Evolutionary conservation across 1,140 invertebrate species (phyloP).

Genomic region (Phymastichus coffea): DNA sequence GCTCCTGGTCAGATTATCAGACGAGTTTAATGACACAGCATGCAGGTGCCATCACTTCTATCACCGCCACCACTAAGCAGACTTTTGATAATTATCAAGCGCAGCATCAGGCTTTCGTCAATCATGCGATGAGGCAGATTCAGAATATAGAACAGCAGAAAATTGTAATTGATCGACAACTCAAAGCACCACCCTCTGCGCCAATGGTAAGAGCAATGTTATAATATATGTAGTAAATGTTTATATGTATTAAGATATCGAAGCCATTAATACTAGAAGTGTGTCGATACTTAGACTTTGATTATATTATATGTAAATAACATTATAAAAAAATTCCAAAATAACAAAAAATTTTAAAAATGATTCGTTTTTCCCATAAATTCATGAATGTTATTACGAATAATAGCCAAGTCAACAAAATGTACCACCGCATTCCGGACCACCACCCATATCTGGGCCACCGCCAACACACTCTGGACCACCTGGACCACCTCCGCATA

Average conservation of each 20-base stretch:
- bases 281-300: too few species aligned
- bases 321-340: background rate
- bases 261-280: too few species aligned
- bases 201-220: constrained; percentile 35
- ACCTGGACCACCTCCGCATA: background rate
- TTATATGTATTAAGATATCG: too few species aligned
- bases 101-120: constrained; percentile 93
- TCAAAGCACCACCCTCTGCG: constrained; percentile 48
- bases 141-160: constrained; percentile 81
- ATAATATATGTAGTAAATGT: background rate
- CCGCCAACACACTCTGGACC: background rate
- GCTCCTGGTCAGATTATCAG: constrained; percentile 82
- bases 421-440: constrained; percentile 11
- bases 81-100: constrained; percentile 83
- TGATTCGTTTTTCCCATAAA: too few species aligned
- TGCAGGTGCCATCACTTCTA: constrained; percentile 71
- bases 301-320: too few species aligned
- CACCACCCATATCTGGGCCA: background rate
- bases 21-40: constrained; percentile 77
- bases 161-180: constrained; percentile 70
- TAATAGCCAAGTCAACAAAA: constrained; percentile 40
- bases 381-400: too few species aligned
- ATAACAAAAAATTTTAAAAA: background rate
- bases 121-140: constrained; percentile 86
- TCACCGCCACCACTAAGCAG: constrained; percentile 72